A percentile compares a stretch with the other conserved stretches of the same genome.
These are phyloP conservation scores for Scaptodrosophila lebanonensis DNA, from an alignment of 1,140 invertebrate species.

Conservation along the genomic window DNA sequence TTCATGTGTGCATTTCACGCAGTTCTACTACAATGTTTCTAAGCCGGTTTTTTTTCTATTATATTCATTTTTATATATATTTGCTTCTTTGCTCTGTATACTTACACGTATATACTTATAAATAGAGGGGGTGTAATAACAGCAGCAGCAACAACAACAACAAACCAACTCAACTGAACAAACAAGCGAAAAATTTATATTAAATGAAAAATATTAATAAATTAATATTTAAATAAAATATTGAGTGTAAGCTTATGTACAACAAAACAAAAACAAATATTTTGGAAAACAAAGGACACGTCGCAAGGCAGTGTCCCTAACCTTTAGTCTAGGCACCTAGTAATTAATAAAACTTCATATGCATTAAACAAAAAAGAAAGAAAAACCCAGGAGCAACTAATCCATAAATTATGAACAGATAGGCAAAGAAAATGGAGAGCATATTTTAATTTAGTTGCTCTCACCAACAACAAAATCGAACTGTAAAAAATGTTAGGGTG, in stretches of 20 bases:
- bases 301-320: constrained; percentile 51
- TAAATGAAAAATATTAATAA: constrained; percentile 38
- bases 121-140: not conserved
- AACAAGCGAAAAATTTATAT: constrained; percentile 43
- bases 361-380: constrained; percentile 14
- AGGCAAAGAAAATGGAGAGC: no score
- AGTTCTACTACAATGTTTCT: no score
- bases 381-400: not conserved
- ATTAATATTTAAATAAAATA: constrained; percentile 46
- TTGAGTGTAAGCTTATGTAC: constrained; percentile 49
- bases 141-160: constrained; percentile 9
- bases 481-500: constrained; percentile 9
- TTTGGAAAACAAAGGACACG: constrained; percentile 51
- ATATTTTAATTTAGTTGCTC: no score
- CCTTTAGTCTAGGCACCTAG: constrained; percentile 52
- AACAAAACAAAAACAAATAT: constrained; percentile 29
- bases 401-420: no score
- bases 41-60: no score
- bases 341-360: constrained; percentile 32
- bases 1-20: no score
- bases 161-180: constrained; percentile 43
- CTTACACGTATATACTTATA: no score
- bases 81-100: no score
- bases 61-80: no score
- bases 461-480: constrained; percentile 33